Conservation (phyloP, 2,797 vertebrate genomes). For the Acrossocheilus fasciatus region DNA sequence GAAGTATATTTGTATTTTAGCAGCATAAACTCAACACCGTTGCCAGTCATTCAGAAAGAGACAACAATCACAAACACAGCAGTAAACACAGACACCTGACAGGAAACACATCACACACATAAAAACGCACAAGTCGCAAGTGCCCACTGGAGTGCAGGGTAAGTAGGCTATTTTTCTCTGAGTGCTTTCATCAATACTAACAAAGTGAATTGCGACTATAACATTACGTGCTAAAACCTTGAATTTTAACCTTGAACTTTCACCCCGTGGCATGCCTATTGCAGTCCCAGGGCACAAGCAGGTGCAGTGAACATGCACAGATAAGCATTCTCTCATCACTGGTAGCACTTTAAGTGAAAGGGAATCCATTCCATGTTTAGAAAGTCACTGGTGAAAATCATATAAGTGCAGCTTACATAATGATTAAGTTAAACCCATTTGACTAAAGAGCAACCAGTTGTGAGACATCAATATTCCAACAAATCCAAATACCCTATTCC, state of each 20-base stretch:
- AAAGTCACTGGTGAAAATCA: slow-evolving; percentile 4
- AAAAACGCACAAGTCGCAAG: slow-evolving; percentile 52
- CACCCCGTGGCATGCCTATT: slow-evolving; percentile 71
- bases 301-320: slow-evolving; percentile 72
- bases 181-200: slow-evolving; percentile 7
- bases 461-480: slow-evolving; percentile 51
- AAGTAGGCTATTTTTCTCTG: slow-evolving; percentile 23
- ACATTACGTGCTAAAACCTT: slow-evolving; percentile 31
- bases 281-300: slow-evolving; percentile 73
- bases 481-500: slow-evolving; percentile 51
- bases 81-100: slow-evolving; percentile 31
- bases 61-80: slow-evolving; percentile 28
- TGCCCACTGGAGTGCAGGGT: slow-evolving; percentile 61
- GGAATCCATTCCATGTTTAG: slow-evolving; percentile 14
- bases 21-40: neutral
- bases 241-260: slow-evolving; percentile 58
- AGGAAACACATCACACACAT: slow-evolving; percentile 38
- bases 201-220: slow-evolving; percentile 29
- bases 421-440: slow-evolving; percentile 36
- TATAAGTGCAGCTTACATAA: slow-evolving; percentile 6
- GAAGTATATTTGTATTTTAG: neutral
- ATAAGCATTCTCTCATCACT: slow-evolving; percentile 65
- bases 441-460: slow-evolving; percentile 59
- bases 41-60: neutral
- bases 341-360: slow-evolving; percentile 57